Evolutionary conservation across 1,140 invertebrate genomes (phyloP), one percentile per base, ranked within the genome.

Genomic region (Zelostemma sp.): DNA sequence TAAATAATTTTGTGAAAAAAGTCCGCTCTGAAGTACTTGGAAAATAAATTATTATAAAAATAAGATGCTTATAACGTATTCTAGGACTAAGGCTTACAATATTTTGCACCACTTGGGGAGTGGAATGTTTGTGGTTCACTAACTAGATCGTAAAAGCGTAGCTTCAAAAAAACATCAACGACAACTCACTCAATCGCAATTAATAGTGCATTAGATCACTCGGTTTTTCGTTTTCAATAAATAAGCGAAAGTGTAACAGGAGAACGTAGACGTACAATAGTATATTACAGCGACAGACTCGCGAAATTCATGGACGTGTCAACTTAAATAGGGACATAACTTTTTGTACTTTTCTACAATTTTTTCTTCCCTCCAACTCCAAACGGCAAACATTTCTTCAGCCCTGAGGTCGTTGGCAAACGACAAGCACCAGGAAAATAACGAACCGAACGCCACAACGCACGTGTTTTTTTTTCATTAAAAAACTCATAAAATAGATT

Each of bases 11-110:
- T 35, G 1, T 35, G 11, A 35, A 6, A 6, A 35, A 25, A 4
- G 21, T 25, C 3, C 59, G 68, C 49, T 75, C 73, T 78, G 40
- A 68, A 69, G 74, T 82, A 82, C 63, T 62, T 62, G 74, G 77
- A 79, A 80, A 83, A 84, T 84, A 84, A 84, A 84, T 83, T 82
- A 75, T 82, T 84, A 83, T 76, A 83, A 84, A 84, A 84, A 83
- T 82, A 84, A 83, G 80, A 81, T 81, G 77, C 78, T 75, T 77
- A 77, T n/a, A 78, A 72, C 78, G 76, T 28, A 80, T 66, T 79
- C 73, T 80, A 80, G 62, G 56, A 59, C 71, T 72, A 73, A 75
- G 78, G 77, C 74, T 79, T 80, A 79, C 80, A 70, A 74, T 77
- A 80, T 62, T 79, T 79, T 82, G 77, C 78, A 83, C 80, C 80